Percentiles rank a stretch among this genome's conserved stretches.
These are phyloP conservation scores for Phataginus tricuspis DNA, from an alignment of 2,797 vertebrate genomes.

Conservation along the genomic window DNA sequence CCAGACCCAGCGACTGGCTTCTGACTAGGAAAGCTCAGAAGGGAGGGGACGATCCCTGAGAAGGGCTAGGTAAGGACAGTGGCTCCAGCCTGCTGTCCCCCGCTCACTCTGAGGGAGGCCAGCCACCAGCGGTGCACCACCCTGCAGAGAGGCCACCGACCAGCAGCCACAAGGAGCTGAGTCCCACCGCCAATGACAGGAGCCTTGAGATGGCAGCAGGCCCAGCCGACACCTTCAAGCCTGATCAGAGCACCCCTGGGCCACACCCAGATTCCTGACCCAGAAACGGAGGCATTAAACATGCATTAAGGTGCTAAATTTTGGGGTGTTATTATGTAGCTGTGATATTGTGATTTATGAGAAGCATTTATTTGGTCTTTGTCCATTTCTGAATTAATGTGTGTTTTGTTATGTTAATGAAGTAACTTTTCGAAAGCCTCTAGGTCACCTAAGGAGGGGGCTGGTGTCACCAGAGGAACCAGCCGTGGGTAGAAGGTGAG, in stretches of 20 bases:
- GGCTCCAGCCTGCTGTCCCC: background rate
- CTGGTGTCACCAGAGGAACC: background rate
- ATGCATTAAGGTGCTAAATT: background rate
- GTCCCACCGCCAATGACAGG: background rate
- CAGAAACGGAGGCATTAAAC: background rate
- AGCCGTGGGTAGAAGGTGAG: background rate
- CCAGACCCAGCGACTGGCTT: background rate
- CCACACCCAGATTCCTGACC: background rate
- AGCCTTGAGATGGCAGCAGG: background rate
- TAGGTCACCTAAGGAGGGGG: background rate
- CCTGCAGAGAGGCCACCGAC: background rate
- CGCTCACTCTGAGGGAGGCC: background rate
- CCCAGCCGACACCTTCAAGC: background rate
- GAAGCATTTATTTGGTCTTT: background rate
- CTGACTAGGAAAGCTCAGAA: background rate
- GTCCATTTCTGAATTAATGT: background rate
- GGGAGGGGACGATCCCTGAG: background rate
- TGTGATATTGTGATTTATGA: background rate
- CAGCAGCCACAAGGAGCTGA: background rate
- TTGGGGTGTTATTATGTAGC: fast-evolving
- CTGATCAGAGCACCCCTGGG: background rate
- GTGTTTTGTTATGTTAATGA: background rate
- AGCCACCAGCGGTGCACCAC: background rate
- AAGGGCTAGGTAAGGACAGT: no score
- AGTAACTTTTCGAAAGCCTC: background rate